Evolutionary conservation across 2,113 vertebrate species (phyloP).

Genomic region (Macquaria ambigua): DNA sequence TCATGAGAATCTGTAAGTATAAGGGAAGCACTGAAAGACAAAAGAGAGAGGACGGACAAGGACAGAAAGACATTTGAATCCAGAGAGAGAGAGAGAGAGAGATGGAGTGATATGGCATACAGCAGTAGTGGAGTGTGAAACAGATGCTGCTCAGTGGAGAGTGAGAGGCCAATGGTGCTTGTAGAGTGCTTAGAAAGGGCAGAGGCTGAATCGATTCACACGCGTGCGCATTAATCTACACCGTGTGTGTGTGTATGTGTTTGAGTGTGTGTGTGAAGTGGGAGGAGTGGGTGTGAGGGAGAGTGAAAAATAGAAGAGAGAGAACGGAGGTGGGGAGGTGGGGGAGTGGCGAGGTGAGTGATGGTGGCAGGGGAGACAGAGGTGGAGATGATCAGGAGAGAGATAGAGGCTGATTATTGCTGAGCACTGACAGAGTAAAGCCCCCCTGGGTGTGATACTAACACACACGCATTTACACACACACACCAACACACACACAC

Average conservation of each 20-base stretch:
- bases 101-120: slow-evolving; percentile 68
- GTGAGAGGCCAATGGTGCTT: slow-evolving; percentile 77
- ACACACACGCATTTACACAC: slow-evolving; percentile 45
- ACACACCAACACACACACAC: slow-evolving; percentile 42
- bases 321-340: slow-evolving; percentile 44
- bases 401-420: slow-evolving; percentile 80
- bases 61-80: slow-evolving; percentile 41
- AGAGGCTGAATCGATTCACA: slow-evolving; percentile 77
- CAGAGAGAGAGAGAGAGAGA: slow-evolving; percentile 38
- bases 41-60: slow-evolving; percentile 38
- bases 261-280: slow-evolving; percentile 35
- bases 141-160: slow-evolving; percentile 77
- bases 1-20: slow-evolving; percentile 8
- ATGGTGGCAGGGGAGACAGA: slow-evolving; percentile 73
- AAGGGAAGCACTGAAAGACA: slow-evolving; percentile 32
- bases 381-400: slow-evolving; percentile 73
- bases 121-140: slow-evolving; percentile 79
- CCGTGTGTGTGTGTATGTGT: slow-evolving; percentile 25
- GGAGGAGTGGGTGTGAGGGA: slow-evolving; percentile 37
- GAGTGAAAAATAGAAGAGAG: slow-evolving; percentile 74
- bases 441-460: slow-evolving; percentile 66
- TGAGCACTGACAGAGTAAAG: slow-evolving; percentile 77
- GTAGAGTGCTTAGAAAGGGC: slow-evolving; percentile 79
- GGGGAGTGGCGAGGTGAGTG: slow-evolving; percentile 46
- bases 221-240: slow-evolving; percentile 48